Percentiles rank a stretch among this genome's conserved stretches.
Evolutionary conservation across 2,113 vertebrate species (phyloP).

Genomic region (Acinonyx jubatus): DNA sequence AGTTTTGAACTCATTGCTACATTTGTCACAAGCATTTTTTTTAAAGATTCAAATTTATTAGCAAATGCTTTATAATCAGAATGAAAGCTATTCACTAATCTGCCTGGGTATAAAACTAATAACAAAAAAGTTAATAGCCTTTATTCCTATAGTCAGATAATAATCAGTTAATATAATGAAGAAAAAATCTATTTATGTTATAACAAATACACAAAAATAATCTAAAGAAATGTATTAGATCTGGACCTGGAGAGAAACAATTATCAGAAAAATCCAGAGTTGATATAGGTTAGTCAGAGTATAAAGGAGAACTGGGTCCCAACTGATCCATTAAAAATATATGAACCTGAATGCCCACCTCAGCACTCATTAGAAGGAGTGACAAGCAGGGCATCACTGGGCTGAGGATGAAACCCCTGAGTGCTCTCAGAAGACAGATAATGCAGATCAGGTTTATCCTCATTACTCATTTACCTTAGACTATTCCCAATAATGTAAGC

Average conservation of each 20-base stretch:
- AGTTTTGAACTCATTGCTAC: neutral
- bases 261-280: neutral
- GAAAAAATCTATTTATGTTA: neutral
- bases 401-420: neutral
- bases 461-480: neutral
- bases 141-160: neutral
- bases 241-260: neutral
- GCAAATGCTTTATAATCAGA: neutral
- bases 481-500: neutral
- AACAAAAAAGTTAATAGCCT: neutral
- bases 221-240: neutral
- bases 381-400: neutral
- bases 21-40: neutral
- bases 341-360: neutral
- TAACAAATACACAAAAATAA: neutral
- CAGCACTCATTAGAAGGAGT: neutral
- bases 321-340: neutral
- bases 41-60: neutral
- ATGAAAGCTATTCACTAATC: neutral
- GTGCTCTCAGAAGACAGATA: neutral
- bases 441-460: neutral
- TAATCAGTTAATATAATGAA: neutral
- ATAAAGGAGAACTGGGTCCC: neutral
- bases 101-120: neutral
- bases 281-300: neutral